These are phyloP conservation scores for Procavia capensis DNA, from an alignment of 2,113 vertebrate species.

Conservation along the genomic window DNA sequence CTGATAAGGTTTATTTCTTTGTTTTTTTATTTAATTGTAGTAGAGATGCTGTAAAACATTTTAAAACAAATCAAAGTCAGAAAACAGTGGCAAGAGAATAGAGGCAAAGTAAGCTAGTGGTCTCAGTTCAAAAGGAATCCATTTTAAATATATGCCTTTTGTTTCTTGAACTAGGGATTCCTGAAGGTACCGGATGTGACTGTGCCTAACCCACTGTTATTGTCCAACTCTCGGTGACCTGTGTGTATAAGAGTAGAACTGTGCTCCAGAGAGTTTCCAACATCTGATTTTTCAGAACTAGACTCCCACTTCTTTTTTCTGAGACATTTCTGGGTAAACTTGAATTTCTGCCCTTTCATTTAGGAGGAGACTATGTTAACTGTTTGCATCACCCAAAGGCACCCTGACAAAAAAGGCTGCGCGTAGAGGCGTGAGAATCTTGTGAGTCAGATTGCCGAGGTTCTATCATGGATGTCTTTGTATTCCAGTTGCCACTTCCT, in stretches of 20 bases:
- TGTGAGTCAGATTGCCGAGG: not conserved
- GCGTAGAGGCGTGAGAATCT: too few species aligned
- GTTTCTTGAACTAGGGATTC: conserved; percentile 45
- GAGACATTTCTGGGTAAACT: not conserved
- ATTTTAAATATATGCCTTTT: conserved; percentile 22
- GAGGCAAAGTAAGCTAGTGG: conserved; percentile 42
- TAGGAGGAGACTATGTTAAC: not conserved
- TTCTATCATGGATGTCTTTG: not conserved
- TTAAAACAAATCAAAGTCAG: conserved; percentile 37
- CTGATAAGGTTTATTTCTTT: conserved; percentile 86
- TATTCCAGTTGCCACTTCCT: not conserved
- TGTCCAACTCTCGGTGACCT: not conserved
- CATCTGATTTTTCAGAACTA: not conserved
- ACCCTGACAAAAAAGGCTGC: not conserved
- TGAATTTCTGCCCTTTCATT: not conserved
- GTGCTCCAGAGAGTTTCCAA: not conserved
- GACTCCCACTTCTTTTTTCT: not conserved
- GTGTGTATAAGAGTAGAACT: not conserved
- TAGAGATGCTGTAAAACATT: conserved; percentile 74
- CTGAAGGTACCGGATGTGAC: conserved; percentile 14
- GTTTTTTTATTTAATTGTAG: conserved; percentile 76
- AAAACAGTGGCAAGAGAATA: conserved; percentile 44
- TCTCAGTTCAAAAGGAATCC: conserved; percentile 35
- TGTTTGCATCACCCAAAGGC: not conserved
- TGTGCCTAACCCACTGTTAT: not conserved